Evolutionary conservation across 2,113 vertebrate species (phyloP), one percentile per base, ranked within the genome.

Genomic region (Cyanoramphus novaezelandiae): DNA sequence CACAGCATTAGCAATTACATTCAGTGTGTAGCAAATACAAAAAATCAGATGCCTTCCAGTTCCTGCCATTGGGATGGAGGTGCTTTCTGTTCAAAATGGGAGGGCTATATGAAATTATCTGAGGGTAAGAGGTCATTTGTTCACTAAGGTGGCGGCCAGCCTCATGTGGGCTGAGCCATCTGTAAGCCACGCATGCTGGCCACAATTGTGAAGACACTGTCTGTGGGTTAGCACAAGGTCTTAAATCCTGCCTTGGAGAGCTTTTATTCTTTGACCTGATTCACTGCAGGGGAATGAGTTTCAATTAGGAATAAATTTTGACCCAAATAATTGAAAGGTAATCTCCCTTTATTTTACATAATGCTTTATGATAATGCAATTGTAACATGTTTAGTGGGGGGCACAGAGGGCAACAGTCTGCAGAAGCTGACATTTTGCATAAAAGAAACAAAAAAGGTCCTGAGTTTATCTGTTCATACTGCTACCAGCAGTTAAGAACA

Each of bases 271-370:
- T 82, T 86, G 92, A 94, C 91, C 83, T 52, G 47, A 76, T 55
- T 88, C 49, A 2, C 83, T 95, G 80, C 69, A 65, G 70, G 57
- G 41, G 55, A 93, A 92, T 69, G 80, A 88, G 81, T 94, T 97
- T 96, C 92, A 89, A 86, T 87, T 70, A 72, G 74, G 67, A 93
- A 91, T 93, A 93, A 89, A 63, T 85, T 85, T 72, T 92, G 88
- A 96, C 93, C 92, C 59, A 92, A 91, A 82, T 96, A 94, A 96
- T 94, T 94, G 93, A 33, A 94, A 91, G 74, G 84, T 94, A 96
- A 94, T 96, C 86, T 89, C 77, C 17, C 81, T 93, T 91, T 82
- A 72, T 94, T 95, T 93, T 93, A 93, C 83, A 87, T 96, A 94
- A 93, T 86, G 63, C 59, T 82, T 80, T 94, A 72, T 83, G 78